Evolutionary conservation across 2,888 invertebrate genomes (phyloP).

Genomic region (Periphyllus acericola): DNA sequence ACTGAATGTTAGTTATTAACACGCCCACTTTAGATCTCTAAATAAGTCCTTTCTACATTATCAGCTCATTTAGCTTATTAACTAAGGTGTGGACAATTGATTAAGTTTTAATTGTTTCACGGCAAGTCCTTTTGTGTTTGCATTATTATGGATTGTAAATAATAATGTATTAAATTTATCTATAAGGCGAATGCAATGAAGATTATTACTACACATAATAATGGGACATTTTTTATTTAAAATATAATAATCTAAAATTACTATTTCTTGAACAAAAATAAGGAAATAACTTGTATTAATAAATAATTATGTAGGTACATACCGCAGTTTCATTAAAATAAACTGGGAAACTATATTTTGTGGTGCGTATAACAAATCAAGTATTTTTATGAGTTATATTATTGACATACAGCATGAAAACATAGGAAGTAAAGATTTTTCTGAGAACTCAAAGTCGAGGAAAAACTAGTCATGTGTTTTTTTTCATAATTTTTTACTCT

Average conservation of each 20-base stretch:
- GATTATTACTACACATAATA: not conserved
- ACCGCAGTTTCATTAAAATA: not conserved
- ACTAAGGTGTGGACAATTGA: slow-evolving; percentile 46
- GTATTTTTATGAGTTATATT: not conserved
- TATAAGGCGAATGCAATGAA: not conserved
- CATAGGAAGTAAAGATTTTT: not conserved
- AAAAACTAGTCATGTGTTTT: not conserved
- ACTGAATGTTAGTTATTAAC: not conserved
- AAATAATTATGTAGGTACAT: not conserved
- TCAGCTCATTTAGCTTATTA: slow-evolving; percentile 21
- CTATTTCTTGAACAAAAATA: not conserved
- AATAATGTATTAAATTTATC: not conserved
- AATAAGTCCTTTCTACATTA: slow-evolving; percentile 25
- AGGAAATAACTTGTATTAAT: not conserved
- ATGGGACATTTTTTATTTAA: not conserved
- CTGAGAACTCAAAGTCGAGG: not conserved
- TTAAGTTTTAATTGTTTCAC: slow-evolving; percentile 17
- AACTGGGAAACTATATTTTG: not conserved
- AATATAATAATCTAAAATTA: not conserved
- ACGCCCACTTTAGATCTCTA: slow-evolving; percentile 3
- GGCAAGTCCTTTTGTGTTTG: slow-evolving; percentile 13
- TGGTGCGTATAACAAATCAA: not conserved
- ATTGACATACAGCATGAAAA: not conserved
- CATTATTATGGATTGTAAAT: slow-evolving; percentile 9
- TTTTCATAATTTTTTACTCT: not conserved